These are phyloP conservation scores for Salticus scenicus DNA, from an alignment of 2,888 invertebrate species.

Conservation along the genomic window DNA sequence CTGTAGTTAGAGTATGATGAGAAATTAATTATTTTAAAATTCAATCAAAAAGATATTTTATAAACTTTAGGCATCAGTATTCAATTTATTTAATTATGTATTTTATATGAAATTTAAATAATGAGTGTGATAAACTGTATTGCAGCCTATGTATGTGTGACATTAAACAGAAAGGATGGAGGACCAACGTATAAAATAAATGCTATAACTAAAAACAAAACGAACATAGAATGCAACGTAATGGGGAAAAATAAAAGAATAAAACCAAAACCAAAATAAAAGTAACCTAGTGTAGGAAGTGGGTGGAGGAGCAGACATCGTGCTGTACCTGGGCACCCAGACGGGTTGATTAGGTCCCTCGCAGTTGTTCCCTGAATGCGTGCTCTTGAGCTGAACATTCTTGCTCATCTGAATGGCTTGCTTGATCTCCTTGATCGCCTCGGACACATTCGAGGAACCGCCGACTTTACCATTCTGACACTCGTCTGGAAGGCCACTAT, in stretches of 20 bases:
- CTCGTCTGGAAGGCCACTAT: constrained; percentile 36
- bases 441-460: constrained; percentile 69
- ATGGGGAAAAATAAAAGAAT: not conserved
- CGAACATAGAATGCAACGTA: not conserved
- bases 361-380: constrained; percentile 62
- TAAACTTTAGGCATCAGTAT: too few relatives aligned
- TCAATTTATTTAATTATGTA: too few relatives aligned
- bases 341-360: constrained; percentile 71
- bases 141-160: too few relatives aligned
- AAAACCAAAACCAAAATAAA: too few relatives aligned
- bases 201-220: too few relatives aligned
- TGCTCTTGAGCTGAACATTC: constrained; percentile 67
- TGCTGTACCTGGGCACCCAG: constrained; percentile 67
- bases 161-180: too few relatives aligned
- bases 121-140: too few relatives aligned
- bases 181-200: too few relatives aligned
- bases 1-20: too few relatives aligned
- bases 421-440: constrained; percentile 73
- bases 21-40: too few relatives aligned
- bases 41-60: too few relatives aligned
- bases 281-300: not conserved
- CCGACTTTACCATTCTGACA: constrained; percentile 40
- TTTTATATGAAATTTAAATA: too few relatives aligned
- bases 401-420: constrained; percentile 72
- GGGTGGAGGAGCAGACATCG: not conserved